Evolutionary conservation across 1,140 invertebrate genomes (phyloP).

Genomic region (Drosophila chauvacae): DNA sequence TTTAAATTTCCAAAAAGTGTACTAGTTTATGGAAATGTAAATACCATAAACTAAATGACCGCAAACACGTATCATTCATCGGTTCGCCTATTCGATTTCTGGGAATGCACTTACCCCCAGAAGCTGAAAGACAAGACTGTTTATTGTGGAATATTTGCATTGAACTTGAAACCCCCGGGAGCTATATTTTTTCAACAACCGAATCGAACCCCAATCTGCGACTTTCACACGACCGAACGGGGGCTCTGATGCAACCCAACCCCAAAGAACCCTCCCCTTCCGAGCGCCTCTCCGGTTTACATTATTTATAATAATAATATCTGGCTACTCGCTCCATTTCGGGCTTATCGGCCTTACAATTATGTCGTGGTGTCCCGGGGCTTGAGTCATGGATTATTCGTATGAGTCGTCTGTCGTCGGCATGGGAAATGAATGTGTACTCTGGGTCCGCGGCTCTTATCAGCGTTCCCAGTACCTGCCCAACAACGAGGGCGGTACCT

Average conservation of each 20-base stretch:
- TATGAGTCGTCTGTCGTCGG: not conserved
- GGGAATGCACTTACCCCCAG: not conserved
- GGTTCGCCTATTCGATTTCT: not conserved
- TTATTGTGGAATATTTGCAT: constrained; percentile 5
- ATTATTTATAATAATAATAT: constrained; percentile 2
- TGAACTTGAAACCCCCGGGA: not conserved
- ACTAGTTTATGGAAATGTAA: not conserved
- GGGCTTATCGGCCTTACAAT: constrained; percentile 18
- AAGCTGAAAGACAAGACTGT: constrained; percentile 3
- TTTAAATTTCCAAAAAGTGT: too few relatives aligned
- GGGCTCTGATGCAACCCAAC: constrained; percentile 14
- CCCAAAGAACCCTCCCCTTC: not conserved
- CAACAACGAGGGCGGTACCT: constrained; percentile 41
- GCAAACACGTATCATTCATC: not conserved
- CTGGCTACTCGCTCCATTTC: not conserved
- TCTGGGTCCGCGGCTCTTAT: constrained; percentile 3
- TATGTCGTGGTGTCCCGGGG: constrained; percentile 1
- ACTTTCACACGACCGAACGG: constrained; percentile 42
- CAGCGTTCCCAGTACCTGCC: constrained; percentile 29
- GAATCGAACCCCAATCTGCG: not conserved
- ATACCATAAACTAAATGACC: not conserved
- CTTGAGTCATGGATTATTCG: constrained; percentile 27
- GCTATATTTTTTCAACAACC: not conserved
- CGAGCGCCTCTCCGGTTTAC: not conserved
- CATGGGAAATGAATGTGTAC: constrained; percentile 12